A percentile compares a stretch with the other conserved stretches of the same genome.
Evolutionary conservation across 2,113 vertebrate genomes (phyloP).

Genomic region (Corvus cornix): DNA sequence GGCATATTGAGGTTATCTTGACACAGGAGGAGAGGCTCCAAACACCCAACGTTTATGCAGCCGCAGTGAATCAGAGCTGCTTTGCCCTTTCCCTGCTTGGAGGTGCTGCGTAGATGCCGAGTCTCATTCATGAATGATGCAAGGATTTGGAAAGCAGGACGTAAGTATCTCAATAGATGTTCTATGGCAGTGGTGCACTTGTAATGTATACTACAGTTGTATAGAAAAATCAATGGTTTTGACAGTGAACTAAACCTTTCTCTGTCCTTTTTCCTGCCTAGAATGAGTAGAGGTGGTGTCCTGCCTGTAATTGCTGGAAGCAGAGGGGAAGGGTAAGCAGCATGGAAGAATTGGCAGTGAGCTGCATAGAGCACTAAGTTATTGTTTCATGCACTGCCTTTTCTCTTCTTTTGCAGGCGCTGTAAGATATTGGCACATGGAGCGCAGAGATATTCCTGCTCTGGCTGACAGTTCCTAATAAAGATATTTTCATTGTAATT

Average conservation of each 20-base stretch:
- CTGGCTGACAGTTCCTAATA: not conserved
- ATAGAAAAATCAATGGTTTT: not conserved
- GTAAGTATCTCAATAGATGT: constrained; percentile 16
- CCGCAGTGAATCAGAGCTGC: not conserved
- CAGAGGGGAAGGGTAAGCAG: constrained; percentile 46
- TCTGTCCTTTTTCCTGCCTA: constrained; percentile 42
- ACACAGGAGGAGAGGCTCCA: not conserved
- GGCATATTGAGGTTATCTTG: not conserved
- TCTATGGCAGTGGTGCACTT: not conserved
- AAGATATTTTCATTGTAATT: not conserved
- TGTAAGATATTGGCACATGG: not conserved
- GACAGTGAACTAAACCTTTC: constrained; percentile 24
- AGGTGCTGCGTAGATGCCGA: not conserved
- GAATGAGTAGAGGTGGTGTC: constrained; percentile 6
- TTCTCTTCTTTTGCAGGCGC: constrained; percentile 56
- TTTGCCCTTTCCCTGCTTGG: not conserved
- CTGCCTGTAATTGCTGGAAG: constrained; percentile 7
- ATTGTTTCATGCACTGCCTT: not conserved
- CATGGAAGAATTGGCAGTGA: not conserved
- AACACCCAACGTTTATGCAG: not conserved
- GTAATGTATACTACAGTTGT: not conserved
- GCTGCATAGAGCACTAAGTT: not conserved
- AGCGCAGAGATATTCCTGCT: not conserved
- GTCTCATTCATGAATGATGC: not conserved
- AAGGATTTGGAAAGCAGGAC: not conserved